Base-by-base conservation (phyloP, 2,888 invertebrate species). In the Cyaniris semiargus region DNA sequence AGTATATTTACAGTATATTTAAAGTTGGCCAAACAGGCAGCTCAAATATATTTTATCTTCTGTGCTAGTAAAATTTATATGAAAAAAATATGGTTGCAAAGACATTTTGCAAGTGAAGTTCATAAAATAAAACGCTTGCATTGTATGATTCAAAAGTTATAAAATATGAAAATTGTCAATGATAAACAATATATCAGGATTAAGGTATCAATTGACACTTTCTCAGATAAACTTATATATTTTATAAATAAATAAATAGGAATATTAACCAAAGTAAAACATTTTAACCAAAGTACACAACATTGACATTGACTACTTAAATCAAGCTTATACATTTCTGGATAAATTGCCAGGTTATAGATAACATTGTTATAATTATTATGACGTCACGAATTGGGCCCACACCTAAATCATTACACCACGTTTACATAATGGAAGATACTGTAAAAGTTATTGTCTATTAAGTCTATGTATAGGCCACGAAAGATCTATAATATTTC, bases 1-100 rank as follows among this genome's bases (percentile, higher is more conserved):
- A 74, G 72, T 76, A 72, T 77, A 80, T 78, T 81, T 78, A 77
- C 80, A 78, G 80, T 77, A 78, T 66, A 66, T 66, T 78, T 80
- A 72, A 72, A 44, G 13, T 72, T 76, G 38, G 76, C 71, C 76
- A 34, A 31, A 15, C 58, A 23, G 76, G 71, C 71, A 72, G 71
- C 72, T 77, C 71, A 77, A 72, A 71, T 18, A 70, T 72, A 60
- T 76, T 60, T 18, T 18, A 66, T 48, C 38, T 48, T 44, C n/a
- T n/a, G 60, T 38, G 15, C 31, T 23, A 38, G 15, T 38, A 38
- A 23, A 21, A 38, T 21, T 74, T 6, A 76, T 60, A 21, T n/a
- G 56, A 21, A 7, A 58, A 44, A 58, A 58, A 8, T 58, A 58
- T 58, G 21, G 58, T 53, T 53, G 53, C 18, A 53, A 13, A 44